Conservation (phyloP, 2,113 vertebrate species). For the Gavialis gangeticus region DNA sequence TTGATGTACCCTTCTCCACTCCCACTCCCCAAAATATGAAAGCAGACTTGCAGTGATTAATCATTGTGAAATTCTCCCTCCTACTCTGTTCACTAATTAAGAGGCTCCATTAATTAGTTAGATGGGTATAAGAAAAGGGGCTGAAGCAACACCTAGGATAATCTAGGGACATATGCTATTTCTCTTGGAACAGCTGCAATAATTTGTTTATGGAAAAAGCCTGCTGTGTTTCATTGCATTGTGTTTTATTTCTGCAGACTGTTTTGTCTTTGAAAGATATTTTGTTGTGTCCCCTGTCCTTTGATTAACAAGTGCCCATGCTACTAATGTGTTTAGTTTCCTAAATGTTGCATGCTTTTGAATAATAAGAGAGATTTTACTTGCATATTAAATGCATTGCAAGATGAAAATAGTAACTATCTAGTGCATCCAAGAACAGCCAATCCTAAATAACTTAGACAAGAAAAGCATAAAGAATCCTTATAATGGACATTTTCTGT, state of each 20-base stretch:
- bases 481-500: slow-evolving; percentile 6
- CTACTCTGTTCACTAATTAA: neutral
- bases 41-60: neutral
- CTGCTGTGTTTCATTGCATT: neutral
- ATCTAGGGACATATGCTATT: accelerated
- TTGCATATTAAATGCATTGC: neutral
- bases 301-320: neutral
- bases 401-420: neutral
- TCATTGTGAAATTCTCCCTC: neutral
- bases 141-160: neutral
- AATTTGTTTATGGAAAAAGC: neutral
- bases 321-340: neutral
- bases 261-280: neutral
- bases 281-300: neutral
- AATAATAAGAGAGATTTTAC: neutral
- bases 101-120: neutral
- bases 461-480: neutral
- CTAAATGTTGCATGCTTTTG: neutral
- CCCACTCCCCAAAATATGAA: neutral
- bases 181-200: neutral
- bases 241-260: neutral
- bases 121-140: neutral
- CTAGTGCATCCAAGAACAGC: neutral
- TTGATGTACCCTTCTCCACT: neutral
- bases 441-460: neutral